Conservation (phyloP, 2,113 vertebrate genomes). For the Chascanopsetta lugubris region DNA sequence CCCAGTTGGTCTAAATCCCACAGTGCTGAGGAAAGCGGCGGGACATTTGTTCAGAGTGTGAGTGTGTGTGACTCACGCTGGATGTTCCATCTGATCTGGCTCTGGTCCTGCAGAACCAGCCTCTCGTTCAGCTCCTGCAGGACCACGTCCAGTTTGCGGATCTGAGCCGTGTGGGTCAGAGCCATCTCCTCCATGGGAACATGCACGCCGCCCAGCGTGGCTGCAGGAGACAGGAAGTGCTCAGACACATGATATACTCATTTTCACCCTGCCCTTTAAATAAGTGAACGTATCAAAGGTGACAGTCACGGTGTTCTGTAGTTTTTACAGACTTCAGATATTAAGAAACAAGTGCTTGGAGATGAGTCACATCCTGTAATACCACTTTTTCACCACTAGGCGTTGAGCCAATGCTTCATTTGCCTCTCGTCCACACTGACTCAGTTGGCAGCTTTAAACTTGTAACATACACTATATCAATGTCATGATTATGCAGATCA, state of each 20-base stretch:
- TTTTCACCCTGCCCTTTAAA: no score
- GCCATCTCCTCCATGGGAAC: constrained; percentile 88
- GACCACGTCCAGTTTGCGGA: constrained; percentile 83
- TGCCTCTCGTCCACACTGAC: no score
- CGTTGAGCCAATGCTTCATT: no score
- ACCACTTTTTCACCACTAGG: no score
- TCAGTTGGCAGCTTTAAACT: no score
- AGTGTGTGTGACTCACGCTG: constrained; percentile 81
- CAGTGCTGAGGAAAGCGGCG: constrained; percentile 11
- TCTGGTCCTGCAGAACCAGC: constrained; percentile 76
- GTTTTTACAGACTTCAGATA: no score
- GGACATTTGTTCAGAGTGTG: constrained; percentile 54
- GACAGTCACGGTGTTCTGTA: no score
- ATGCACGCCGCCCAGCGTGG: constrained; percentile 76
- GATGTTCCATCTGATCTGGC: constrained; percentile 84
- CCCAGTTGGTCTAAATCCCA: constrained; percentile 46
- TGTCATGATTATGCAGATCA: no score
- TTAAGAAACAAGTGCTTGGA: no score
- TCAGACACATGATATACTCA: neutral
- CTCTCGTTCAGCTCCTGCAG: constrained; percentile 79
- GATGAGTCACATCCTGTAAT: no score
- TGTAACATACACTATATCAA: no score
- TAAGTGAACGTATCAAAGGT: no score
- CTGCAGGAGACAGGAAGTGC: constrained; percentile 63
- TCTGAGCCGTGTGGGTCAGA: constrained; percentile 82